Evolutionary conservation across 2,797 vertebrate species (phyloP).

Genomic region (Mareca penelope): DNA sequence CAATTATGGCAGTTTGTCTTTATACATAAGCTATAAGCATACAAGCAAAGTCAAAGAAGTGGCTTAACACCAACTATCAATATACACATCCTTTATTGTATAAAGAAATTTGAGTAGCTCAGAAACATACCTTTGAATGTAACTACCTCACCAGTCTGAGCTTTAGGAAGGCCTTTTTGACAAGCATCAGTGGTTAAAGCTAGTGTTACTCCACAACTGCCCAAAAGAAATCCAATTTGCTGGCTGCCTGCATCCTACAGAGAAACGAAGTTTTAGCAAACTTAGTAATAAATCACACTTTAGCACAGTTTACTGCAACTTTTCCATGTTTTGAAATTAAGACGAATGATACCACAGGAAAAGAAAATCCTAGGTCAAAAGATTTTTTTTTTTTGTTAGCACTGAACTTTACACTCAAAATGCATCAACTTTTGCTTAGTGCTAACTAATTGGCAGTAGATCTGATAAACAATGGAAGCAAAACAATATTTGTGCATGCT

Average conservation of each 20-base stretch:
- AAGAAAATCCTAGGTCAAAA: not conserved
- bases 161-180: conserved; percentile 96
- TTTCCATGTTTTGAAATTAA: not conserved
- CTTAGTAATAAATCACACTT: not conserved
- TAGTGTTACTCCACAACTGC: conserved; percentile 92
- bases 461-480: not conserved
- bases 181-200: conserved; percentile 95
- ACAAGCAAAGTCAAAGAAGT: not conserved
- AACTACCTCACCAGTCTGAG: conserved; percentile 93
- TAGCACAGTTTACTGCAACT: not conserved
- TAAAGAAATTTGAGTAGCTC: not conserved
- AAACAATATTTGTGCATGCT: not conserved
- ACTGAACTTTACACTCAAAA: not conserved
- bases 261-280: not conserved
- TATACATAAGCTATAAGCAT: not conserved
- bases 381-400: not conserved
- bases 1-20: not conserved
- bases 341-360: not conserved
- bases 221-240: conserved; percentile 94
- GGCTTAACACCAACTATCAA: not conserved
- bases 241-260: conserved; percentile 93
- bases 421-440: not conserved
- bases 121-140: conserved; percentile 89
- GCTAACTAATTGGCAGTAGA: not conserved
- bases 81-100: not conserved